Evolutionary conservation across 2,888 invertebrate genomes (phyloP).

Genomic region (Sthenelais limicola): DNA sequence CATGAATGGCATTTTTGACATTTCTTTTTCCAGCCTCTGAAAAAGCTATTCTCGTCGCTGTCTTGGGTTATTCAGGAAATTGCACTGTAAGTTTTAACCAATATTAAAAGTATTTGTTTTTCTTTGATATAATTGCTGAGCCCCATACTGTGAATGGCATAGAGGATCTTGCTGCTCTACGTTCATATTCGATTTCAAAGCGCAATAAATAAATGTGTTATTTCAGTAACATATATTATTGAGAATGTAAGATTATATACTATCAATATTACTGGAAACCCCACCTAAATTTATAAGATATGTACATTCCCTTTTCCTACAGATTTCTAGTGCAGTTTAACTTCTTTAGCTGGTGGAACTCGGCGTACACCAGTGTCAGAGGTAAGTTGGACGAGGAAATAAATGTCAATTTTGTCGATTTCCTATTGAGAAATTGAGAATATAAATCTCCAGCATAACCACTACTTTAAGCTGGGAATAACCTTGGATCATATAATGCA

Average conservation of each 20-base stretch:
- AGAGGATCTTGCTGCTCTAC: too few relatives aligned
- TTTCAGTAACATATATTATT: too few relatives aligned
- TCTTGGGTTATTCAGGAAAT: constrained; percentile 46
- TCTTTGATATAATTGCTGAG: background rate
- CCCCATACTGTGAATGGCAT: background rate
- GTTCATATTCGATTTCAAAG: too few relatives aligned
- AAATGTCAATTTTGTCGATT: too few relatives aligned
- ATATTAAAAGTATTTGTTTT: background rate
- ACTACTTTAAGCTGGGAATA: too few relatives aligned
- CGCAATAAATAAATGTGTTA: too few relatives aligned
- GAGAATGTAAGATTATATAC: background rate
- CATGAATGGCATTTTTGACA: constrained; percentile 2
- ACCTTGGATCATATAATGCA: too few relatives aligned
- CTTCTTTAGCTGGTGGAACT: constrained; percentile 41
- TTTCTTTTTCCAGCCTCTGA: constrained; percentile 48
- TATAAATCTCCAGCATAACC: too few relatives aligned
- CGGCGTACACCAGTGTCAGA: constrained; percentile 35
- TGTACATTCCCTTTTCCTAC: background rate
- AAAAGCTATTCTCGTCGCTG: constrained; percentile 39
- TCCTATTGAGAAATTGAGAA: too few relatives aligned
- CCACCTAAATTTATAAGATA: too few relatives aligned
- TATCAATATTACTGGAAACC: background rate
- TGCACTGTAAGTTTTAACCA: constrained; percentile 46
- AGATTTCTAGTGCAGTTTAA: constrained; percentile 43
- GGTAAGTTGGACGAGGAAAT: constrained; percentile 10